Evolutionary conservation across 2,797 vertebrate species (phyloP).

Genomic region (Natrix natrix): DNA sequence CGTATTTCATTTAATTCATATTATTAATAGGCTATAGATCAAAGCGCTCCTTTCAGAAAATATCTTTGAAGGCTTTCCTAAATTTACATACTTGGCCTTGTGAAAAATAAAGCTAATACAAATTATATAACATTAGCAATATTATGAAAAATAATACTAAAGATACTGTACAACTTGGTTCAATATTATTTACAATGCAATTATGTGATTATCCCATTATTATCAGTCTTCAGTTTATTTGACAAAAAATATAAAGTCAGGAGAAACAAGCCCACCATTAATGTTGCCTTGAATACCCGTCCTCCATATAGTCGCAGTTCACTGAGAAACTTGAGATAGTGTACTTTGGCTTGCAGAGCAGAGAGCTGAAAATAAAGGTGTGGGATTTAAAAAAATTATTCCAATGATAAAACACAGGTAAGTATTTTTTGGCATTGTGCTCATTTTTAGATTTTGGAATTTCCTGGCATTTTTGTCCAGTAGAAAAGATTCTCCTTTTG

Average conservation of each 20-base stretch:
- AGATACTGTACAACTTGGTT: slow-evolving; percentile 6
- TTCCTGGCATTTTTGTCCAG: neutral
- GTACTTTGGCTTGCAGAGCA: slow-evolving; percentile 95
- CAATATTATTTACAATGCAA: slow-evolving; percentile 11
- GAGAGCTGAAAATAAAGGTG: slow-evolving; percentile 80
- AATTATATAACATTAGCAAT: neutral
- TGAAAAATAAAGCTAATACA: neutral
- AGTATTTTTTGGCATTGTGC: slow-evolving; percentile 24
- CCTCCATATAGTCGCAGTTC: slow-evolving; percentile 95
- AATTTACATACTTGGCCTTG: neutral
- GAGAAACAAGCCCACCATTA: slow-evolving; percentile 79
- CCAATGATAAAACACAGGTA: neutral
- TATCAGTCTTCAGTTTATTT: neutral
- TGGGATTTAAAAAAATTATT: neutral
- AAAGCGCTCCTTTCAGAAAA: neutral
- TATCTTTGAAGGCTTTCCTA: neutral
- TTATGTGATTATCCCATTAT: neutral
- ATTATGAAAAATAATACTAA: slow-evolving; percentile 18
- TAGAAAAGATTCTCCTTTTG: neutral
- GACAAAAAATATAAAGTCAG: slow-evolving; percentile 11
- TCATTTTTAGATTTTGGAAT: slow-evolving; percentile 29
- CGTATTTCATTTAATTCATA: neutral
- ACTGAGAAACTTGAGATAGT: slow-evolving; percentile 98
- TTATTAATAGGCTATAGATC: neutral
- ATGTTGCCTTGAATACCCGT: slow-evolving; percentile 91